phyloP scores from a whole-genome alignment of 2,113 vertebrate species.

The Chrysochloris asiatica region DNA sequence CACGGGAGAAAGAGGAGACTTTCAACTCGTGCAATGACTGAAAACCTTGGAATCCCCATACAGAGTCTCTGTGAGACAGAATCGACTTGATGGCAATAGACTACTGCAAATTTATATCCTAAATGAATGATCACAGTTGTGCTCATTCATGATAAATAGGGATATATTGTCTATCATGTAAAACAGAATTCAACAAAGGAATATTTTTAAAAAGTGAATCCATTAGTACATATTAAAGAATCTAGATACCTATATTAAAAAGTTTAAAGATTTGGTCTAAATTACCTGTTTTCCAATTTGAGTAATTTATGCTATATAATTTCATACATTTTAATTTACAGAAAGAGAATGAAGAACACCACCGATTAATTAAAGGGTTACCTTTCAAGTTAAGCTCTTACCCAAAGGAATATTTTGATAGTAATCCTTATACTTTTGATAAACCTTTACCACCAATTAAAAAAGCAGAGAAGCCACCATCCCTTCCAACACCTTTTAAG shows the following conservation, averaged over 20 bases:
- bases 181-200: constrained; percentile 10
- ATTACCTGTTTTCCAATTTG: constrained; percentile 2
- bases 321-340: constrained; percentile 78
- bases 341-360: constrained; percentile 84
- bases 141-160: background rate
- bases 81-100: too few species aligned
- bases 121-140: background rate
- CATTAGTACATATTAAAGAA: background rate
- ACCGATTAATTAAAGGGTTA: constrained; percentile 84
- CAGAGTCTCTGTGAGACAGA: too few species aligned
- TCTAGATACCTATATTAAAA: constrained; percentile 11
- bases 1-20: too few species aligned
- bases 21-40: too few species aligned
- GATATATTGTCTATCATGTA: background rate
- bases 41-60: too few species aligned
- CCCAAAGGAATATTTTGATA: constrained; percentile 90
- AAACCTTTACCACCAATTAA: constrained; percentile 84
- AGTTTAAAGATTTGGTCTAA: background rate
- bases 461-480: constrained; percentile 67
- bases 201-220: background rate
- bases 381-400: constrained; percentile 90
- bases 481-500: constrained; percentile 84
- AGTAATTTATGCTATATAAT: constrained; percentile 32
- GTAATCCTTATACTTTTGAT: constrained; percentile 87
- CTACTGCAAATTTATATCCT: constrained; percentile 20